Conservation (phyloP, 2,113 vertebrate genomes). For the Cottus gobio region DNA sequence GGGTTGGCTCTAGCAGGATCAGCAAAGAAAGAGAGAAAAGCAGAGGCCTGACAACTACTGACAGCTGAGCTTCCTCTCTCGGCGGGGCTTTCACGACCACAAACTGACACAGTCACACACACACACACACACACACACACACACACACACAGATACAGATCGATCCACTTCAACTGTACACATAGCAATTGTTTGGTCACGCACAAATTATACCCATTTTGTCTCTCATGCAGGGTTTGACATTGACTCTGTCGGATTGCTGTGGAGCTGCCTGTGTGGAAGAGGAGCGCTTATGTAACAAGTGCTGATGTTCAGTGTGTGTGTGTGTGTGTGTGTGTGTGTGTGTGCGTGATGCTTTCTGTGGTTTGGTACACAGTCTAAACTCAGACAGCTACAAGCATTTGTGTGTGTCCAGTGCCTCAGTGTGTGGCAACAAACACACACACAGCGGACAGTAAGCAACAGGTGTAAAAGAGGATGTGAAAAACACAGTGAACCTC, state of each 20-base stretch:
- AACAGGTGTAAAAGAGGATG: constrained; percentile 71
- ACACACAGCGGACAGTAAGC: constrained; percentile 29
- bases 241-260: constrained; percentile 47
- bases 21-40: constrained; percentile 35
- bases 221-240: constrained; percentile 33
- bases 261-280: constrained; percentile 33
- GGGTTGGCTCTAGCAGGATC: constrained; percentile 41
- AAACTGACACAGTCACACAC: constrained; percentile 61
- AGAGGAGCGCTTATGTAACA: constrained; percentile 52
- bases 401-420: constrained; percentile 15
- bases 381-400: background rate
- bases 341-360: constrained; percentile 28
- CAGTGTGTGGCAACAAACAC: constrained; percentile 39
- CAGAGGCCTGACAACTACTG: constrained; percentile 58
- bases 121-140: constrained; percentile 35
- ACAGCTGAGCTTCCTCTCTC: constrained; percentile 77
- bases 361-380: constrained; percentile 6
- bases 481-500: constrained; percentile 25
- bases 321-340: constrained; percentile 14
- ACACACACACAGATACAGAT: constrained; percentile 40
- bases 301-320: constrained; percentile 26
- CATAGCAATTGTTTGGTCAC: constrained; percentile 30
- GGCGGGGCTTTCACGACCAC: constrained; percentile 61
- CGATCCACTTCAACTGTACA: constrained; percentile 29
- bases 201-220: constrained; percentile 41